Base-by-base conservation (phyloP, 2,113 vertebrate genomes). In the Heterotis niloticus region DNA sequence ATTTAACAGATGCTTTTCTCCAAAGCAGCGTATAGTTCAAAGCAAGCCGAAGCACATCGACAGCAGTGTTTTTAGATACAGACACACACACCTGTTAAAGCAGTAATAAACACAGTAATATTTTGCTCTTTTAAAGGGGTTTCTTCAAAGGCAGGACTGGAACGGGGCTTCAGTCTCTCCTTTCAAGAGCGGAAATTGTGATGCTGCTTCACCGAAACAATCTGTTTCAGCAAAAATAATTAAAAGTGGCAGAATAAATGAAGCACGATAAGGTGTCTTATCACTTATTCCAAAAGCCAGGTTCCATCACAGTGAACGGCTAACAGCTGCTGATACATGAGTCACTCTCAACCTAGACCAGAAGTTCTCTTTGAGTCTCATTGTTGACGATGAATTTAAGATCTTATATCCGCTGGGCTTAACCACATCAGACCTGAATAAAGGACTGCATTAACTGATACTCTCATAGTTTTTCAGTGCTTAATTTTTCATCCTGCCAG, bases 391-490 rank as follows among this genome's bases (percentile, higher is more conserved):
- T 75, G 20, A 71, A 80, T 69, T 69, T 78, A 74, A 54, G 70
- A 64, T 17, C 64, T 18, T 5, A 18, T 13, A 14, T 59, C 51
- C 51, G n/a, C 13, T 44, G 70, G 57, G 71, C 70, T 79, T 79
- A 75, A 66, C 34, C 60, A 28, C 23, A 74, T 65, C 71, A 79
- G 62, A 75, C 26, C 11, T 75, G 71, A 80, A 65, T 75, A 75
- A 59, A 44, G 64, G 56, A 51, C 62, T 57, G 51, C 54, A 75
- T 75, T 80, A 70, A 76, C 76, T 77, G 68, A 75, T 62, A 70
- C 75, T 82, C 75, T 80, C 77, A 80, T 76, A 64, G 77, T 28
- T 34, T 29, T 18, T 76, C 72, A 66, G 20, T 16, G 24, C 34
- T 75, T 79, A 10, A 12, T 54, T 80, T 67, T 83, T 76, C 67